Evolutionary conservation across 2,113 vertebrate genomes (phyloP), one percentile per base, ranked within the genome.

Genomic region (Phaethon lepturus): DNA sequence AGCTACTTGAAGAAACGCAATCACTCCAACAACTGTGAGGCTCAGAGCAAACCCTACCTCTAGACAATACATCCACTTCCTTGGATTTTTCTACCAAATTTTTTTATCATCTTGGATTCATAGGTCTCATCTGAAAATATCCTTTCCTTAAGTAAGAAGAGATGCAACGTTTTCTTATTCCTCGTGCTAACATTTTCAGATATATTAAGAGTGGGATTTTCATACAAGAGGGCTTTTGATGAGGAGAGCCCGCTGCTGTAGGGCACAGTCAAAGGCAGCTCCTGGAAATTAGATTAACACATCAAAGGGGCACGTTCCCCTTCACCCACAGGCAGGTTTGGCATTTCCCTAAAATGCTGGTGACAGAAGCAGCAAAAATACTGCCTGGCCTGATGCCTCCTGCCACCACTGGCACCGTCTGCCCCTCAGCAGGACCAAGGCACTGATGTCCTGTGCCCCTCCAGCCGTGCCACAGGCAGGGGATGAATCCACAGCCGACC

Each of bases 261-360:
- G 56, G n/a, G 28, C 45, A 88, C 62, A 73, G 67, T 44, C 53
- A 80, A 92, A 91, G 59, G 59, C 53, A 89, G 50, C 64, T 87
- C 50, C 59, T 33, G 17, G 76, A 96, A 92, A 86, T 52, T 13
- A 91, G 68, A 84, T 31, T 23, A 95, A 47, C 26, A 66, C 52
- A 72, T 76, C 53, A 77, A 93, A 92, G 47, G n/a, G 38, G 47
- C 60, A 74, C 1, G 0, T 55, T 87, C 31, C 20, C 26, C 33
- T 81, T 73, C 73, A 59, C 55, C 55, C 89, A 86, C 25, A 64
- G 89, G 35, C 31, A 74, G 60, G 13, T 50, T 59, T 87, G 68
- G 68, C 52, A 74, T 63, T 71, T 91, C 72, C 7, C 1, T 53
- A 19, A 0, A 33, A 49, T 0, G 0, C 19, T 35, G 63, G 47